A percentile compares a stretch with the other conserved stretches of the same genome.
These are phyloP conservation scores for Poeciliopsis retropinna DNA, from an alignment of 2,113 vertebrate genomes.

Conservation along the genomic window DNA sequence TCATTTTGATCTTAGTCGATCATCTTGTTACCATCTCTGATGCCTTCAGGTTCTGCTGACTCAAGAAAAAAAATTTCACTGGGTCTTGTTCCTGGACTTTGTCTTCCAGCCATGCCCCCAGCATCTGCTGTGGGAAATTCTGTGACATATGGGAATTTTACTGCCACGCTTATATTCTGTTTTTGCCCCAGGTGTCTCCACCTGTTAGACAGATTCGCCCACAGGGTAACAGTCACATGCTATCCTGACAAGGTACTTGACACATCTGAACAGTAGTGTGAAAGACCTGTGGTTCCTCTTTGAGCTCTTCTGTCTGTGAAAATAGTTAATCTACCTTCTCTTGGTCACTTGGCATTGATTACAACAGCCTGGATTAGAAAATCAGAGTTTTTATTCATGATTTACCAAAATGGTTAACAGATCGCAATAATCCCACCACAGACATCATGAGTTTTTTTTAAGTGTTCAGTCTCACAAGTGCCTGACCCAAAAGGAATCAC, in stretches of 20 bases:
- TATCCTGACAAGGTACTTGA: slow-evolving; percentile 1
- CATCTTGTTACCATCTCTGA: background rate
- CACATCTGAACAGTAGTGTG: slow-evolving; percentile 2
- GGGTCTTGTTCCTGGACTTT: background rate
- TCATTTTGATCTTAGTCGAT: background rate
- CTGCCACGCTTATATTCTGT: background rate
- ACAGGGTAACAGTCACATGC: slow-evolving; percentile 1
- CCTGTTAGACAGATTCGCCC: background rate
- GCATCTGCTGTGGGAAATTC: background rate
- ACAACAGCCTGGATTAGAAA: slow-evolving; percentile 3
- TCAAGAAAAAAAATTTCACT: background rate
- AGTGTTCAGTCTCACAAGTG: too few relatives aligned
- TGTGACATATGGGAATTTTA: background rate
- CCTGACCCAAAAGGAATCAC: too few relatives aligned
- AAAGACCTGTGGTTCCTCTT: too few relatives aligned
- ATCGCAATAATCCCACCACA: too few relatives aligned
- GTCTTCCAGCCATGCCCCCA: background rate
- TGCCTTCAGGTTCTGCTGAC: background rate
- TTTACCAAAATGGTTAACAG: background rate
- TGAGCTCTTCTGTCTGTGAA: too few relatives aligned
- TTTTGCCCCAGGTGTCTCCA: background rate
- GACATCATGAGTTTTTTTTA: too few relatives aligned
- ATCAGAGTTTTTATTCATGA: slow-evolving; percentile 4
- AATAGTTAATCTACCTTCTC: background rate
- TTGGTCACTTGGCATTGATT: background rate